These are phyloP conservation scores for Synergus japonicus DNA, from an alignment of 2,888 invertebrate genomes.

Conservation along the genomic window DNA sequence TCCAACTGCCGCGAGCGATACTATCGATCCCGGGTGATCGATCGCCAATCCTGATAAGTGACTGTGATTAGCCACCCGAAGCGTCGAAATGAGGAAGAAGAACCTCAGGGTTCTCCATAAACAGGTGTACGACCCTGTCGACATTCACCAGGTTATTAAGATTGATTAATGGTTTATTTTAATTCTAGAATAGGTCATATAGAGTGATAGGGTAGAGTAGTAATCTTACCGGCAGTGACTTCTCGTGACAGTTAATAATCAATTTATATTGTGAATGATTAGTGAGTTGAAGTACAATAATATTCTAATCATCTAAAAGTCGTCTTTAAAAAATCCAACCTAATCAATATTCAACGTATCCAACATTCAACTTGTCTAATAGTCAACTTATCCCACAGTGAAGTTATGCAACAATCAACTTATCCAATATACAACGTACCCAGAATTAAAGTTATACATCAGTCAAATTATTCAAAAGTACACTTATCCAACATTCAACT, in stretches of 20 bases:
- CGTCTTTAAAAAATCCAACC: neutral
- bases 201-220: neutral
- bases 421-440: no score
- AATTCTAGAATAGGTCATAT: neutral
- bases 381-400: no score
- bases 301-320: no score
- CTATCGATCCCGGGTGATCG: conserved; percentile 31
- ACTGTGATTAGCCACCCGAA: conserved; percentile 40
- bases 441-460: no score
- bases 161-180: neutral
- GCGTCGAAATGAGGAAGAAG: conserved; percentile 73
- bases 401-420: no score
- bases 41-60: conserved; percentile 31
- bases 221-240: neutral
- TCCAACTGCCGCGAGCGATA: conserved; percentile 25
- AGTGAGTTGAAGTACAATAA: neutral
- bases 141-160: conserved; percentile 62
- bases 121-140: conserved; percentile 66
- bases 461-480: no score
- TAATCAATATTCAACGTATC: neutral
- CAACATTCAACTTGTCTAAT: neutral
- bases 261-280: no score
- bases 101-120: conserved; percentile 73
- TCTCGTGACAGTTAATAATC: no score
- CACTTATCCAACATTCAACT: no score